Conservation (phyloP, 2,113 vertebrate species). For the Recurvirostra avosetta region DNA sequence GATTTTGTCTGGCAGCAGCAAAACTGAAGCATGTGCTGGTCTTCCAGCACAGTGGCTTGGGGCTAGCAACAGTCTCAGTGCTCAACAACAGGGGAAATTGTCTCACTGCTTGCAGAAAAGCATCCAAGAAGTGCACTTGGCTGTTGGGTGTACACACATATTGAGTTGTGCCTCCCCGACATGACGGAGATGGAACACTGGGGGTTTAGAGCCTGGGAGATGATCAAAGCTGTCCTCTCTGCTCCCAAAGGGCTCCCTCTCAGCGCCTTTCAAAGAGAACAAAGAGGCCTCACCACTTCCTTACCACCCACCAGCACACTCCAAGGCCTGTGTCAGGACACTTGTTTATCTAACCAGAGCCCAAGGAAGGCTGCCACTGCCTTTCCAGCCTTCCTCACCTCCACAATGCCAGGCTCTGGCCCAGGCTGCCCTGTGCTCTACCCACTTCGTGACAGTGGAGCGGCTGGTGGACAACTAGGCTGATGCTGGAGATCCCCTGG, state of each 20-base stretch:
- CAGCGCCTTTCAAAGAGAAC: neutral
- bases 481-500: neutral
- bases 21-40: neutral
- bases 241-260: neutral
- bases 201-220: neutral
- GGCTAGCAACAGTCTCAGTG: neutral
- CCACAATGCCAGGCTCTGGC: neutral
- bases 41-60: neutral
- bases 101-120: neutral
- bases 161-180: neutral
- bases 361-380: neutral
- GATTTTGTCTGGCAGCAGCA: neutral
- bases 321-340: neutral
- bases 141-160: fast-evolving
- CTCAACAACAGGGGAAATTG: neutral
- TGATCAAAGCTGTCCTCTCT: neutral
- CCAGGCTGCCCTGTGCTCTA: neutral
- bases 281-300: neutral
- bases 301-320: neutral
- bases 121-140: neutral
- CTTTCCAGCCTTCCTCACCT: neutral
- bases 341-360: neutral
- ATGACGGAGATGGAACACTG: neutral
- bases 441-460: neutral
- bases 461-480: neutral